Base-by-base conservation (phyloP, 2,113 vertebrate genomes). In the Theropithecus gelada region DNA sequence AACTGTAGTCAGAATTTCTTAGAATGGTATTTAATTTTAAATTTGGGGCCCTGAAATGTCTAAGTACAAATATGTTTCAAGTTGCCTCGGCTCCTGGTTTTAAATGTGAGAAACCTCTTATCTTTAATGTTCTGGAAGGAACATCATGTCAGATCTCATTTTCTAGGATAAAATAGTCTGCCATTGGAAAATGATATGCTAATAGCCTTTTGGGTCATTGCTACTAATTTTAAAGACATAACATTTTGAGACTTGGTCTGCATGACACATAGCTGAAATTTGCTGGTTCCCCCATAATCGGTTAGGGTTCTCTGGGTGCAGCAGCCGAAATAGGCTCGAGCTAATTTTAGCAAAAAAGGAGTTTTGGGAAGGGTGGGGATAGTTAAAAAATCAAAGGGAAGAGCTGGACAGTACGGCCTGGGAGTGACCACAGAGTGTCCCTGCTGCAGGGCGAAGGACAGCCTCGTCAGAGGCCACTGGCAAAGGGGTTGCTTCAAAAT, bases 71-170 rank as follows among this genome's bases (percentile, higher is more conserved):
- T 57, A 45, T 30, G 70, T 92, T 92, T 78, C 70, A 70, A 14
- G 22, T 78, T 94, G 57, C 90, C 72, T 81, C 20, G 73, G 81
- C 52, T 52, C 18, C 82, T 80, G 57, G 25, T 93, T 94, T 95
- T 23, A 72, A 88, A 82, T 30, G 35, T 32, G 72, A 88, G 76
- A 73, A 73, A 61, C 6, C 5, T 52, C 38, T 90, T 86, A 55
- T 59, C 75, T 75, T 64, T 13, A 40, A 7, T 59, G 55, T 5
- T 85, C 72, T 81, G 48, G 9, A 48, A 75, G 64, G 30, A 13
- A 75, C 22, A 8, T 78, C 66, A 73, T 79, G n/a, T 93, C 64
- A 81, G 45, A 80, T 66, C 35, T 97, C 35, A 84, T 72, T 52
- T 96, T 81, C 81, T 12, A 73, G 40, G 43, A 13, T 43, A 23